Base-by-base conservation (phyloP, 2,797 vertebrate genomes). In the Jordanella pulchra region DNA sequence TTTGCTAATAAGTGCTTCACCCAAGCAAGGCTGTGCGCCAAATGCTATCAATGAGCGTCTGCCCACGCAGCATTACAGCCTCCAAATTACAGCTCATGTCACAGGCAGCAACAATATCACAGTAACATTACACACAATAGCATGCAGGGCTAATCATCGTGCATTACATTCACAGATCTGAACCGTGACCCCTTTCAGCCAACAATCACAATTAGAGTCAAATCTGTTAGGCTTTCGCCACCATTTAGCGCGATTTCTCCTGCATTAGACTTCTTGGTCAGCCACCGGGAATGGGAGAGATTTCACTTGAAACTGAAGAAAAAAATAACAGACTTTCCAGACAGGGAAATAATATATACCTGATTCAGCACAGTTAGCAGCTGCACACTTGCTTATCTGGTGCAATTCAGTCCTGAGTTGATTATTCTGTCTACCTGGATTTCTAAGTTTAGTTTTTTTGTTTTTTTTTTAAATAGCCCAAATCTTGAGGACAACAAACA, bases 31-130 rank as follows among this genome's bases (percentile, higher is more conserved):
- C 76, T 70, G 67, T 71, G 75, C 83, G 89, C 86, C 89, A 90
- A 90, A 86, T 69, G 79, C 81, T 85, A 86, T 90, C 88, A 89
- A 83, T 87, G 86, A 86, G 78, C 77, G 76, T 80, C 87, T 84
- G 56, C 89, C 85, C 85, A 88, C 83, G 63, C 82, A 80, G 75
- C 80, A 76, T 79, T 76, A 84, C 77, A 86, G 69, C 74, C 82
- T 72, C 77, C 85, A 89, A 89, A 89, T 89, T 86, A 87, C 81
- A 85, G 79, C 74, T 51, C 75, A 44, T 67, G 82, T 87, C 84
- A 83, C 74, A 87, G 84, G 61, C 81, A 58, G 83, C 79, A 72
- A 87, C 80, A 77, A 71, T 85, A 87, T 90, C 78, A 45, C 83
- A 83, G 83, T 79, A 79, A 75, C 79, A 77, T 73, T 75, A 73